phyloP scores from a whole-genome alignment of 2,113 vertebrate species.

The Calidris pygmaea region DNA sequence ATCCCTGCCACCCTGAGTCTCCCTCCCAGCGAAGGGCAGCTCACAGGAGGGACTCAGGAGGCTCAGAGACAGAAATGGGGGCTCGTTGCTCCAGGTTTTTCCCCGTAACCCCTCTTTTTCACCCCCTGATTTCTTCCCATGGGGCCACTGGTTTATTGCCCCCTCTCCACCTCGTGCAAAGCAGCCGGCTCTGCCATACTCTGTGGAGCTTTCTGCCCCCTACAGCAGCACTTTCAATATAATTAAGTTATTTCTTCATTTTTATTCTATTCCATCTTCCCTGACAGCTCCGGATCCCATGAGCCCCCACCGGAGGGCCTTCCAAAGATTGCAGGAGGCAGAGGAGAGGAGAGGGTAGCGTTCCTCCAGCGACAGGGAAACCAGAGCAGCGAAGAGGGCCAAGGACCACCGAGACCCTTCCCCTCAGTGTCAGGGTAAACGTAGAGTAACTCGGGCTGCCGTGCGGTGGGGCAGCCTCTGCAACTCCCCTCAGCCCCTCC shows the following conservation, averaged over 20 bases:
- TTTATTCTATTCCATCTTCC: background rate
- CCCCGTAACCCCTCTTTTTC: background rate
- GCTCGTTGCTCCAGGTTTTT: background rate
- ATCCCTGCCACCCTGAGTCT: fast-evolving
- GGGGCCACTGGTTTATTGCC: background rate
- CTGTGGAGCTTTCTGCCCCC: background rate
- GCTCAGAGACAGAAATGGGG: background rate
- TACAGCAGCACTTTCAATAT: background rate
- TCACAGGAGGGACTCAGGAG: fast-evolving
- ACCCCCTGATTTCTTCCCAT: background rate
- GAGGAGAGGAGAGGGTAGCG: fast-evolving
- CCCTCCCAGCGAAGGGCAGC: background rate
- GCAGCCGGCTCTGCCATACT: background rate
- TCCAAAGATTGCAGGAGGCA: background rate
- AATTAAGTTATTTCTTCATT: background rate
- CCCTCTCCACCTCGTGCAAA: fast-evolving
- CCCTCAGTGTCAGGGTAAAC: fast-evolving
- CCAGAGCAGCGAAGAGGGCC: background rate
- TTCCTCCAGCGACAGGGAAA: background rate
- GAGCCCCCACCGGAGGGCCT: background rate
- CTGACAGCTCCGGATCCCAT: background rate
- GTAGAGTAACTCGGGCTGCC: background rate
- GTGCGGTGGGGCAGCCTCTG: background rate
- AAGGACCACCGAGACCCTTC: background rate
- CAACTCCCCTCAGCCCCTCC: fast-evolving